These are phyloP conservation scores for Diarsia brunnea DNA, from an alignment of 2,888 invertebrate genomes.

Conservation along the genomic window DNA sequence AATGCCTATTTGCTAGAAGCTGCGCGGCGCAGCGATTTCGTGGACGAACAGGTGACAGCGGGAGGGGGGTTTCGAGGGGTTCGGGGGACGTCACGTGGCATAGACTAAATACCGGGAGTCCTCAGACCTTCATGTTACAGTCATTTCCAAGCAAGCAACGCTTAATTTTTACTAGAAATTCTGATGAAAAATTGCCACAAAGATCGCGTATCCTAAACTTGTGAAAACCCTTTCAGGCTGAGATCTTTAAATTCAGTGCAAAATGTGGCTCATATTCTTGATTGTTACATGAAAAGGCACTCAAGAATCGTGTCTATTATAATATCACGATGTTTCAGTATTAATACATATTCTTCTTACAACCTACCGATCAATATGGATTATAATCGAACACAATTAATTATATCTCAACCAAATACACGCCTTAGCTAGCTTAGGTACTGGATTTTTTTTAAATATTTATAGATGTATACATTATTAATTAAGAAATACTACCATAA, in stretches of 20 bases:
- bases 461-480: too few species aligned
- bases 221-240: background rate
- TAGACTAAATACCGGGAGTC: constrained; percentile 38
- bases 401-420: background rate
- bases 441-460: too few species aligned
- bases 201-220: background rate
- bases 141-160: background rate
- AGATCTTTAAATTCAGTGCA: background rate
- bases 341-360: background rate
- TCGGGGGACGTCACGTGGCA: constrained; percentile 11
- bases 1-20: constrained; percentile 15
- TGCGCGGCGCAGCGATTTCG: constrained; percentile 46
- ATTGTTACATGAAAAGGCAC: background rate
- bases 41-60: constrained; percentile 21
- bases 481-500: background rate
- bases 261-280: background rate
- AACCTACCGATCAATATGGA: background rate
- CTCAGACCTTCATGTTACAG: background rate
- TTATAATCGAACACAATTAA: background rate
- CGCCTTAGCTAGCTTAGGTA: background rate
- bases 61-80: background rate
- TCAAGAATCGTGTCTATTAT: background rate
- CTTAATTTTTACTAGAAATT: background rate
- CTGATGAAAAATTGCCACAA: background rate
- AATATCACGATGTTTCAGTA: background rate